These are phyloP conservation scores for Acanthopleura granulata DNA, from an alignment of 2,888 invertebrate genomes.

Conservation along the genomic window DNA sequence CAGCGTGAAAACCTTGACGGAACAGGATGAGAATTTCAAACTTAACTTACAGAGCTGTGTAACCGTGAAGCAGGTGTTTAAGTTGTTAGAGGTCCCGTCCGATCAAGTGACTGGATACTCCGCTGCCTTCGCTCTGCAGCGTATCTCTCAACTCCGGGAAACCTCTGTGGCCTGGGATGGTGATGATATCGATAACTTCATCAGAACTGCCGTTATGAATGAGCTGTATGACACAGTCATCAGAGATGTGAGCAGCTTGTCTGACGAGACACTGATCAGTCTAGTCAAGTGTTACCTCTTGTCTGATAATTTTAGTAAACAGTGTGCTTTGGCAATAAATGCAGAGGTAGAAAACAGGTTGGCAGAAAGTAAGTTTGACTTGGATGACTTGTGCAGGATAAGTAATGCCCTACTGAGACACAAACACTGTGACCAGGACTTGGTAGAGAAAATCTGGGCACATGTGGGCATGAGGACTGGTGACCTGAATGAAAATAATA, in stretches of 20 bases:
- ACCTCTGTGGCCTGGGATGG: constrained; percentile 49
- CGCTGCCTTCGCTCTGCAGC: constrained; percentile 48
- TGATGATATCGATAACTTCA: constrained; percentile 65
- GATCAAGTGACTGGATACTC: constrained; percentile 70
- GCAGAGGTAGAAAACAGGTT: constrained; percentile 77
- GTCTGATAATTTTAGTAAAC: constrained; percentile 33
- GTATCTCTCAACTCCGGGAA: constrained; percentile 44
- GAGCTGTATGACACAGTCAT: constrained; percentile 72
- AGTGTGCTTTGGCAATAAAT: constrained; percentile 71
- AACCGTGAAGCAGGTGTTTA: constrained; percentile 61
- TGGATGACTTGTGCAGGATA: constrained; percentile 76
- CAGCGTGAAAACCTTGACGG: constrained; percentile 34
- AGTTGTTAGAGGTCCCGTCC: constrained; percentile 71
- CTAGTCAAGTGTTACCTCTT: constrained; percentile 43
- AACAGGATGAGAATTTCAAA: constrained; percentile 42
- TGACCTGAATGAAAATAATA: constrained; percentile 75
- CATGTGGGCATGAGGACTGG: constrained; percentile 75
- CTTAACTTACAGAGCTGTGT: constrained; percentile 39
- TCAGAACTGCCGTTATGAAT: constrained; percentile 70
- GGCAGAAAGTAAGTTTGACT: constrained; percentile 74
- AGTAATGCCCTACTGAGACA: constrained; percentile 74
- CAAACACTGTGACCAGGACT: constrained; percentile 71
- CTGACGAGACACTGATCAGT: constrained; percentile 37
- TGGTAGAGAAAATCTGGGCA: constrained; percentile 78
- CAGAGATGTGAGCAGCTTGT: constrained; percentile 35